A percentile compares a stretch with the other conserved stretches of the same genome.
These are phyloP conservation scores for Physella acuta DNA, from an alignment of 1,140 invertebrate species.

Conservation along the genomic window DNA sequence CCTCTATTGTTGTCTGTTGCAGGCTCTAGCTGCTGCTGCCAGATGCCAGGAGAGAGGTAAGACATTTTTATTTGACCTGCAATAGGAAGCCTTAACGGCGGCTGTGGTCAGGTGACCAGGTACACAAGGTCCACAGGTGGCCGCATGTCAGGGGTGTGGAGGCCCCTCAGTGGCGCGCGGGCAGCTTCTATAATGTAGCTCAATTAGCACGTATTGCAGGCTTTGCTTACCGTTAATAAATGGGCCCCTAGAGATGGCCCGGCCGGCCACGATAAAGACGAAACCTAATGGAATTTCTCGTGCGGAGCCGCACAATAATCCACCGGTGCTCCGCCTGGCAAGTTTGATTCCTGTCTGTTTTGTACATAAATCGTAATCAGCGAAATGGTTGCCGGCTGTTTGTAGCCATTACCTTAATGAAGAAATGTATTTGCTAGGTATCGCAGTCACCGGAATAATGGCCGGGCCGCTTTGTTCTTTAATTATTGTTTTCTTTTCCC, in stretches of 20 bases:
- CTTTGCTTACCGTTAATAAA: conserved; percentile 16
- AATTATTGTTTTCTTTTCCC: conserved; percentile 17
- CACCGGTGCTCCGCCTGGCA: background rate
- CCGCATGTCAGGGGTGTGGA: too few species aligned
- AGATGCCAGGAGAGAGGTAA: too few species aligned
- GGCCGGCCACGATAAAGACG: conserved; percentile 5
- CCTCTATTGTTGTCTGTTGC: too few species aligned
- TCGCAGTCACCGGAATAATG: conserved; percentile 5
- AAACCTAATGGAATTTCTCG: conserved; percentile 13
- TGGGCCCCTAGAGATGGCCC: conserved; percentile 6
- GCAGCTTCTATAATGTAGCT: too few species aligned
- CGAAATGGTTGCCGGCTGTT: conserved; percentile 16
- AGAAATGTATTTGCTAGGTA: conserved; percentile 12
- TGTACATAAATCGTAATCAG: conserved; percentile 16
- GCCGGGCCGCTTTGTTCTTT: conserved; percentile 12
- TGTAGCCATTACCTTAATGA: conserved; percentile 19
- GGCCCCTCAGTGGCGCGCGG: too few species aligned
- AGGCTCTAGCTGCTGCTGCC: too few species aligned
- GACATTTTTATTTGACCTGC: too few species aligned
- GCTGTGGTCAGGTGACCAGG: too few species aligned
- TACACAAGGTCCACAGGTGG: too few species aligned
- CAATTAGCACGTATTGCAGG: too few species aligned
- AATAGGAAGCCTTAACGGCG: too few species aligned
- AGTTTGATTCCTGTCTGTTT: conserved; percentile 1
- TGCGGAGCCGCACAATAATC: background rate